phyloP scores from a whole-genome alignment of 2,113 vertebrate genomes.

The Laterallus jamaicensis region DNA sequence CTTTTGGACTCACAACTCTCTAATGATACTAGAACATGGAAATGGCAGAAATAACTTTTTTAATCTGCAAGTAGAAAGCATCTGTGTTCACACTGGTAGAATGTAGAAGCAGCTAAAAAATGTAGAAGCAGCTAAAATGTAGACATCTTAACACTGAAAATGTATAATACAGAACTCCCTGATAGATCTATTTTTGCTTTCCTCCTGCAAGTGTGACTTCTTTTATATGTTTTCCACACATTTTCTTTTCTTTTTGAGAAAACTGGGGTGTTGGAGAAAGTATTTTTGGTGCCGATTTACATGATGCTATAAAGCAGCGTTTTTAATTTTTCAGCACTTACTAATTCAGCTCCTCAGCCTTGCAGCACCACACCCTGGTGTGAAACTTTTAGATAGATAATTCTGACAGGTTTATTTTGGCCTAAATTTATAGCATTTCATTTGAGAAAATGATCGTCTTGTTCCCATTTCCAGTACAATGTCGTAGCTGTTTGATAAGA shows the following conservation, averaged over 20 bases:
- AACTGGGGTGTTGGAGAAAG: conserved; percentile 34
- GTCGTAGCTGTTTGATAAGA: conserved; percentile 13
- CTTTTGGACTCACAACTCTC: neutral
- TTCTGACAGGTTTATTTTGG: conserved; percentile 66
- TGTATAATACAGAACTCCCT: neutral
- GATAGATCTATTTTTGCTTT: neutral
- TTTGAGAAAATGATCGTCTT: conserved; percentile 25
- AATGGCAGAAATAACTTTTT: neutral
- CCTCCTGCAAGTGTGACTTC: neutral
- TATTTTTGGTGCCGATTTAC: conserved; percentile 46
- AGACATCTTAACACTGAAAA: conserved; percentile 14
- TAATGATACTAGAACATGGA: neutral
- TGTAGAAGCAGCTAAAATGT: neutral
- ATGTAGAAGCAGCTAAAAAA: too few species aligned
- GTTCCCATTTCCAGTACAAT: conserved; percentile 29
- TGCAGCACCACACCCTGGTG: conserved; percentile 65
- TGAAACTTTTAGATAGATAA: conserved; percentile 56
- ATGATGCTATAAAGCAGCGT: conserved; percentile 61
- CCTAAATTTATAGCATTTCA: conserved; percentile 62
- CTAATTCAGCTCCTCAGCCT: conserved; percentile 75
- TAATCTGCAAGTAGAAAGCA: neutral
- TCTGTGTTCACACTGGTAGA: neutral
- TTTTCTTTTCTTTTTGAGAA: conserved; percentile 55
- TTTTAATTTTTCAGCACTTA: conserved; percentile 73
- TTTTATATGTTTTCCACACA: conserved; percentile 24